These are phyloP conservation scores for Orchesella cincta DNA, from an alignment of 1,140 invertebrate genomes.

Conservation along the genomic window DNA sequence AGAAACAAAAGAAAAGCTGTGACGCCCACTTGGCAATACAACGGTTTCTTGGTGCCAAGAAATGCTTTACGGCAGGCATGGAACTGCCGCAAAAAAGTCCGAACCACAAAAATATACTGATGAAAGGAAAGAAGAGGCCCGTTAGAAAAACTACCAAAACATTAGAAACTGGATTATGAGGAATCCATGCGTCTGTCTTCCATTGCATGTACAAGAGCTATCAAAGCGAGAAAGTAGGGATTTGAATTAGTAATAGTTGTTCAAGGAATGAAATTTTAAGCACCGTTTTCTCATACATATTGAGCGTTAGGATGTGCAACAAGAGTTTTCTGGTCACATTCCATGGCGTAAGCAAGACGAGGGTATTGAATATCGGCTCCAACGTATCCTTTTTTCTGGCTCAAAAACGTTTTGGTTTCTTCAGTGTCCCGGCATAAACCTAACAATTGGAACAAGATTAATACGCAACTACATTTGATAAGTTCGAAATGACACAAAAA, in stretches of 20 bases:
- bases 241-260: no score
- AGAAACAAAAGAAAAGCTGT: neutral
- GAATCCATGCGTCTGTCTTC: no score
- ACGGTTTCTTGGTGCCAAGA: neutral
- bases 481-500: no score
- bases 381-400: neutral
- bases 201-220: no score
- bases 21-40: neutral
- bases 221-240: no score
- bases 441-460: neutral
- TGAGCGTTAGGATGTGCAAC: conserved; percentile 25
- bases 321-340: neutral
- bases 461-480: neutral
- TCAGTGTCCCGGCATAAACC: neutral
- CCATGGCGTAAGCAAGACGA: neutral
- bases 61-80: neutral
- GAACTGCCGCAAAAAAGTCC: neutral
- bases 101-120: neutral
- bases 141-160: no score
- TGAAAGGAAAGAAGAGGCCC: neutral
- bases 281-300: neutral
- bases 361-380: neutral
- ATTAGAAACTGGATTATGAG: no score
- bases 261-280: no score
- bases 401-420: conserved; percentile 11